A percentile compares a stretch with the other conserved stretches of the same genome.
These are phyloP conservation scores for Palythoa caribaeorum DNA, from an alignment of 92 coral and sea anemone species.

Conservation along the genomic window DNA sequence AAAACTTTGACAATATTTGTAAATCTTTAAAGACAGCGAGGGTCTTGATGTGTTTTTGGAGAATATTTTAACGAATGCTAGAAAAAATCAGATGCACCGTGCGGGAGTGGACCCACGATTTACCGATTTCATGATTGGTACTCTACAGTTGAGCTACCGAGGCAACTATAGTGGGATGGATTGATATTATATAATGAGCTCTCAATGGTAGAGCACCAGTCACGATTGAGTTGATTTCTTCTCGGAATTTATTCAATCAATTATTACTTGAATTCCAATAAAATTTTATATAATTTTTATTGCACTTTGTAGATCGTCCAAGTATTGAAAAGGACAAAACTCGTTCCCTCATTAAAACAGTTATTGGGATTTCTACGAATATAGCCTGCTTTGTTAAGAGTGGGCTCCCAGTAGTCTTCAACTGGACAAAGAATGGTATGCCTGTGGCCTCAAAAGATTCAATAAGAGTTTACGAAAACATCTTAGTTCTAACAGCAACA, in stretches of 20 bases:
- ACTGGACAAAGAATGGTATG: conserved; percentile 5
- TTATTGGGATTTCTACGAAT: background rate
- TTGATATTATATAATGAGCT: too few species aligned
- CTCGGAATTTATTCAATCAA: too few species aligned
- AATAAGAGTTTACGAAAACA: conserved; percentile 3
- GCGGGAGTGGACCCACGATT: too few species aligned
- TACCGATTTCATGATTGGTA: too few species aligned
- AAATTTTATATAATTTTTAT: background rate
- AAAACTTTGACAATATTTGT: background rate
- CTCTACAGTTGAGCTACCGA: too few species aligned
- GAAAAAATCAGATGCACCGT: too few species aligned
- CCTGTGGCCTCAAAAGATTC: background rate
- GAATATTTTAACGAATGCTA: too few species aligned
- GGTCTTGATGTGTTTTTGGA: too few species aligned
- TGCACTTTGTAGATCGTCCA: conserved; percentile 16
- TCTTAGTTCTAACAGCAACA: conserved; percentile 3
- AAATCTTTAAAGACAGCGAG: too few species aligned
- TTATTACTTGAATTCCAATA: background rate
- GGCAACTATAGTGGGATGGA: too few species aligned
- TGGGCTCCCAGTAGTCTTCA: conserved; percentile 5
- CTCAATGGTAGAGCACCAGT: too few species aligned
- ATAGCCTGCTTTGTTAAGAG: conserved; percentile 21
- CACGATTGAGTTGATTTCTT: too few species aligned
- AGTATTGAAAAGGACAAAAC: conserved; percentile 1
- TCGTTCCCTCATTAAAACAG: background rate